phyloP scores from a whole-genome alignment of 2,113 vertebrate genomes.

The Oncorhynchus gorbuscha region DNA sequence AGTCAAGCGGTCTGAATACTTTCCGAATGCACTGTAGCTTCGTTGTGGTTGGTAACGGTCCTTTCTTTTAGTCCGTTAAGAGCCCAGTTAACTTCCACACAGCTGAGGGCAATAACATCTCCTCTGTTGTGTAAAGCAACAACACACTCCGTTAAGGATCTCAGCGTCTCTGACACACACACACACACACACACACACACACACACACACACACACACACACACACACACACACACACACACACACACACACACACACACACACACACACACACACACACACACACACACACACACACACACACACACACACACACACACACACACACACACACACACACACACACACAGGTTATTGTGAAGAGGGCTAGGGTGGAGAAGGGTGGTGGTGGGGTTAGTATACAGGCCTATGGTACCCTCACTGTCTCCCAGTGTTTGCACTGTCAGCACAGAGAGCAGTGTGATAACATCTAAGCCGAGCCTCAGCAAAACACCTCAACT shows the following conservation, averaged over 20 bases:
- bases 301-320: slow-evolving; percentile 16
- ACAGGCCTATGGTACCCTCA: slow-evolving; percentile 59
- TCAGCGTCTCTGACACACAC: not conserved
- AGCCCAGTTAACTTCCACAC: slow-evolving; percentile 4
- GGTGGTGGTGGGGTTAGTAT: slow-evolving; percentile 45
- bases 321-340: slow-evolving; percentile 8
- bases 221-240: not conserved
- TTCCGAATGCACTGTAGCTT: not conserved
- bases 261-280: slow-evolving; percentile 14
- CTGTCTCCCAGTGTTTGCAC: slow-evolving; percentile 69
- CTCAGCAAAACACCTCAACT: slow-evolving; percentile 63
- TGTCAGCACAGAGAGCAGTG: slow-evolving; percentile 70
- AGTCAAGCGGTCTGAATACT: no score
- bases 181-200: not conserved
- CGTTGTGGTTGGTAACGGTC: slow-evolving; percentile 18
- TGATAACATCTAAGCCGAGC: slow-evolving; percentile 74
- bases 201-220: slow-evolving; percentile 1
- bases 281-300: slow-evolving; percentile 13
- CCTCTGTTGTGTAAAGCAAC: slow-evolving; percentile 60
- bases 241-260: slow-evolving; percentile 5
- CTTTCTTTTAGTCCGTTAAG: not conserved
- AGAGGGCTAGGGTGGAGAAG: not conserved
- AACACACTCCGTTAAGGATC: slow-evolving; percentile 4
- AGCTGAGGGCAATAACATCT: slow-evolving; percentile 39
- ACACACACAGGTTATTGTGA: not conserved